phyloP scores from a whole-genome alignment of 2,113 vertebrate genomes.

The Gymnobelideus leadbeateri region DNA sequence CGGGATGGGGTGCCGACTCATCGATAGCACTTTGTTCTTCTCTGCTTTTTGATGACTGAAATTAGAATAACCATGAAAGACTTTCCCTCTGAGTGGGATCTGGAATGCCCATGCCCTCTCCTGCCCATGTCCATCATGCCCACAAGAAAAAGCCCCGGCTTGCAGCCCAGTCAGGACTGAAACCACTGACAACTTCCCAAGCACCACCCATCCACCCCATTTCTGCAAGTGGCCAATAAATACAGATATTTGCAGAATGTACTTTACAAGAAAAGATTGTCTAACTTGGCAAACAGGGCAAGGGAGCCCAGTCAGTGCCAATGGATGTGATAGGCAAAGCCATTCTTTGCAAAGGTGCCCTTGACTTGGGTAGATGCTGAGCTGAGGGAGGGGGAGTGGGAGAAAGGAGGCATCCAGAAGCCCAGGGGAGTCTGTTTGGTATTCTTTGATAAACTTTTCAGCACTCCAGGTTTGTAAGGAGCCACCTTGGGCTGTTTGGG shows the following conservation, averaged over 20 bases:
- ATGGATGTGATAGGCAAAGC: not conserved
- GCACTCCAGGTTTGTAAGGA: conserved; percentile 10
- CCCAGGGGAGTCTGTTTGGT: not conserved
- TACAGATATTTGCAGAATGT: conserved; percentile 56
- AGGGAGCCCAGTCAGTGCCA: not conserved
- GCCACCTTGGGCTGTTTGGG: not conserved
- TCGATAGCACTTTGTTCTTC: conserved; percentile 56
- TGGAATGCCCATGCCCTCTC: no score
- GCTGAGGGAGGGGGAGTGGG: not conserved
- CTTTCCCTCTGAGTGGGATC: not conserved
- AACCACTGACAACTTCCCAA: conserved; percentile 13
- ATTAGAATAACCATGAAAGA: conserved; percentile 36
- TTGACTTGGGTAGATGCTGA: conserved; percentile 5
- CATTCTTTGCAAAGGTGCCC: not conserved
- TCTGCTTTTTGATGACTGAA: conserved; percentile 60
- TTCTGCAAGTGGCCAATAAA: conserved; percentile 20
- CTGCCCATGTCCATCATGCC: not conserved
- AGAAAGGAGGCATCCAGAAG: conserved; percentile 12
- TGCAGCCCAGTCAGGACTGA: conserved; percentile 20
- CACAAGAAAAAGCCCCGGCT: conserved; percentile 29
- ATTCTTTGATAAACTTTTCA: conserved; percentile 9
- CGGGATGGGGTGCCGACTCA: not conserved
- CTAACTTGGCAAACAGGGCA: conserved; percentile 4
- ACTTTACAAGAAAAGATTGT: conserved; percentile 57
- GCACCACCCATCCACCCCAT: not conserved